These are phyloP conservation scores for Papio anubis DNA, from an alignment of 2,113 vertebrate genomes.

Conservation along the genomic window DNA sequence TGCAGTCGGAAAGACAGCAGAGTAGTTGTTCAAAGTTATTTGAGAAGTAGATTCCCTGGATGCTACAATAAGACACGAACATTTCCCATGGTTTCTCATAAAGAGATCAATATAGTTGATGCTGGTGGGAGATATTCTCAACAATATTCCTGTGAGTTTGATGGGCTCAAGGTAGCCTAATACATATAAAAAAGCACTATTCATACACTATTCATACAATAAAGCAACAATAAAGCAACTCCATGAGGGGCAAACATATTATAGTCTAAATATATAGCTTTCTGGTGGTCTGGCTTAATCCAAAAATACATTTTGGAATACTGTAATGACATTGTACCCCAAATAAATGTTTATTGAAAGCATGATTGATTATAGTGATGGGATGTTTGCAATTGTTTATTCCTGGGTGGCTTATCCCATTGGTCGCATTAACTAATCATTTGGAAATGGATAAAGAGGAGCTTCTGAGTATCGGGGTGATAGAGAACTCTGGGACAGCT, in stretches of 20 bases:
- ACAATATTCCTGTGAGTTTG: background rate
- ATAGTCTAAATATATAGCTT: background rate
- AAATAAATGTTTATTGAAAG: slow-evolving; percentile 14
- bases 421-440: slow-evolving; percentile 15
- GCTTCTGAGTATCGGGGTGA: background rate
- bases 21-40: background rate
- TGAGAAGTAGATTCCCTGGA: background rate
- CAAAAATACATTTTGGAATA: slow-evolving; percentile 1
- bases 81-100: background rate
- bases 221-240: background rate
- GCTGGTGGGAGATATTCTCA: background rate
- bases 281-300: slow-evolving; percentile 3
- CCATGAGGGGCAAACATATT: background rate
- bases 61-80: background rate
- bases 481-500: background rate
- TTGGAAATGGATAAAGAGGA: slow-evolving; percentile 43
- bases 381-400: slow-evolving; percentile 40
- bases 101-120: background rate
- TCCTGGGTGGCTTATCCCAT: background rate
- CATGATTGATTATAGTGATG: background rate
- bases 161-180: background rate
- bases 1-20: background rate
- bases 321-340: background rate
- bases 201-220: background rate
- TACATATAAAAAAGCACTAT: background rate